These are phyloP conservation scores for Sminthurides aquaticus DNA, from an alignment of 2,888 invertebrate genomes.

Conservation along the genomic window DNA sequence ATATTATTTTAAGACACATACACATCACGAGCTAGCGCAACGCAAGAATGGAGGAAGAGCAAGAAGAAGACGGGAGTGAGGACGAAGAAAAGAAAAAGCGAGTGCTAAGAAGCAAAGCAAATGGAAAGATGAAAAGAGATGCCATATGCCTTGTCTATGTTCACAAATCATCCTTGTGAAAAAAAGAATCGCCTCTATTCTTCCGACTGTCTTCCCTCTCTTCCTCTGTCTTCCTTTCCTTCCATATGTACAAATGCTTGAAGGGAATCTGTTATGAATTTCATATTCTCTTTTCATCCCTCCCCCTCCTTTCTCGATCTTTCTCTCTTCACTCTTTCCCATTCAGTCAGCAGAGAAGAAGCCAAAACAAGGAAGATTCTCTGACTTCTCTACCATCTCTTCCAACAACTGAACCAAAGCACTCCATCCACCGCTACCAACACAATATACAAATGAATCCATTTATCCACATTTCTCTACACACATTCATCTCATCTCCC, in stretches of 20 bases:
- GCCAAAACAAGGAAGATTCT: too few relatives aligned
- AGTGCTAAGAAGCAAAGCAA: constrained; percentile 9
- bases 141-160: constrained; percentile 17
- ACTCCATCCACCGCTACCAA: neutral
- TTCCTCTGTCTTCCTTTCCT: neutral
- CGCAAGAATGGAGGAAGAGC: neutral
- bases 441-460: neutral
- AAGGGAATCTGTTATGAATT: constrained; percentile 29
- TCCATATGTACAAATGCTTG: constrained; percentile 27
- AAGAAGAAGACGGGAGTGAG: neutral
- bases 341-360: neutral
- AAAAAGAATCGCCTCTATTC: constrained; percentile 28
- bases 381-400: neutral
- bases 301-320: constrained; percentile 10
- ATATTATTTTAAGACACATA: neutral
- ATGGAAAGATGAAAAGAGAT: constrained; percentile 20
- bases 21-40: neutral
- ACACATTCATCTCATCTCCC: too few relatives aligned
- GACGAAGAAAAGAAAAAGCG: neutral
- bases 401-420: neutral
- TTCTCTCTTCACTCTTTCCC: neutral
- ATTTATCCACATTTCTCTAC: too few relatives aligned
- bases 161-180: constrained; percentile 26
- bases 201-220: constrained; percentile 5
- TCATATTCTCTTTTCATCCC: constrained; percentile 19